Conservation (phyloP, 2,797 vertebrate species). For the Clamator glandarius region DNA sequence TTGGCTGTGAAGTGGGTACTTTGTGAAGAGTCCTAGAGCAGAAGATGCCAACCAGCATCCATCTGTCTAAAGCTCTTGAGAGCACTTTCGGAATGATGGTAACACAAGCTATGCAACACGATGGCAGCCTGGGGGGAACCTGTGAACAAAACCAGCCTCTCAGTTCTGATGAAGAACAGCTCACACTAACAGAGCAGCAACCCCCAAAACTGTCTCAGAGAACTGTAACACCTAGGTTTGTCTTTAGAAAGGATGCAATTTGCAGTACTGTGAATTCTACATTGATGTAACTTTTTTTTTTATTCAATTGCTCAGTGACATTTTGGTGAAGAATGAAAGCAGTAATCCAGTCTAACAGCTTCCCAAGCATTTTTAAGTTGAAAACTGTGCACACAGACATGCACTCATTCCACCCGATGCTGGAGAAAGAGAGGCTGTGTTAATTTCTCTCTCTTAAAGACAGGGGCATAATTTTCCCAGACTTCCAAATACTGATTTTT, state of each 20-base stretch:
- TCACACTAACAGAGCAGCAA: background rate
- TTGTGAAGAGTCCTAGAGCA: background rate
- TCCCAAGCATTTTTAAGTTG: background rate
- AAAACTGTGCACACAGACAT: background rate
- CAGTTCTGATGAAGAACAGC: background rate
- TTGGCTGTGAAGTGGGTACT: background rate
- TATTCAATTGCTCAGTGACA: background rate
- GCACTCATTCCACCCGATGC: background rate
- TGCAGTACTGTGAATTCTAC: background rate
- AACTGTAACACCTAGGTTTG: background rate
- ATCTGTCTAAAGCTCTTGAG: background rate
- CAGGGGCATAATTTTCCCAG: background rate
- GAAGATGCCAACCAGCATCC: background rate
- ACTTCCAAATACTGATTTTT: background rate
- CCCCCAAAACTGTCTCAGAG: background rate
- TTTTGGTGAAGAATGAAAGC: background rate
- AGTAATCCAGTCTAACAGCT: background rate
- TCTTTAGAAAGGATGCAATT: background rate
- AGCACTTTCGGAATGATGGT: background rate
- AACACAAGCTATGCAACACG: background rate
- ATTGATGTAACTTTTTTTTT: background rate
- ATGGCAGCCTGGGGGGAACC: background rate
- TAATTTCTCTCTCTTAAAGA: background rate
- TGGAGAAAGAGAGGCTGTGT: background rate
- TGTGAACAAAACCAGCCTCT: background rate